These are phyloP conservation scores for Grantiella picta DNA, from an alignment of 2,113 vertebrate genomes.

Conservation along the genomic window DNA sequence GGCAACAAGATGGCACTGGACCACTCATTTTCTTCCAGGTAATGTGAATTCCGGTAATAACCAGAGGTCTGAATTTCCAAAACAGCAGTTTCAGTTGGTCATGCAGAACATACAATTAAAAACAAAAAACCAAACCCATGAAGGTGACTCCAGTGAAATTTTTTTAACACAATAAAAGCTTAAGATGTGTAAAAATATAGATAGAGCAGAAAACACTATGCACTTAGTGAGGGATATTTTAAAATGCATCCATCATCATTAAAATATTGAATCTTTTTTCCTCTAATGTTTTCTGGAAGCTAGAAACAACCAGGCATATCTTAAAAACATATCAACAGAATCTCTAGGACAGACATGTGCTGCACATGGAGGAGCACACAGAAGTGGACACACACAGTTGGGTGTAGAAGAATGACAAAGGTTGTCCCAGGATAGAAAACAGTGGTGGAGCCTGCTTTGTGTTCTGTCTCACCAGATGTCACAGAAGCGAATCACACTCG, in stretches of 20 bases:
- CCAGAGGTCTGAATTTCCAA: not conserved
- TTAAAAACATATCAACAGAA: not conserved
- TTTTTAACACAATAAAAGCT: not conserved
- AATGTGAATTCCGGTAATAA: not conserved
- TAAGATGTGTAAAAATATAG: not conserved
- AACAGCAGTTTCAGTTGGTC: not conserved
- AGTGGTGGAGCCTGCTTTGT: not conserved
- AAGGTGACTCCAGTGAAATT: not conserved
- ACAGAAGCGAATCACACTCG: not conserved
- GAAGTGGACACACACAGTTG: not conserved
- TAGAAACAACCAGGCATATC: not conserved
- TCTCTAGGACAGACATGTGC: rapidly evolving
- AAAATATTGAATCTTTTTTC: not conserved
- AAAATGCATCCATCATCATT: not conserved
- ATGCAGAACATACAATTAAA: not conserved
- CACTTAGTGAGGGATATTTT: not conserved
- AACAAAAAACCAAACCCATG: not conserved
- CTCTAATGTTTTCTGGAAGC: not conserved
- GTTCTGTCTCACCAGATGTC: not conserved
- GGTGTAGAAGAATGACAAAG: not conserved
- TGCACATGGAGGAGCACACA: not conserved
- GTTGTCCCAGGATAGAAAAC: rapidly evolving
- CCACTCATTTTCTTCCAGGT: not conserved
- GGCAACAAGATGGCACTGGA: rapidly evolving
- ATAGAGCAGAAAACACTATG: not conserved